Evolutionary conservation across 2,888 invertebrate genomes (phyloP), one percentile per base, ranked within the genome.

Genomic region (Parelbella ahira): DNA sequence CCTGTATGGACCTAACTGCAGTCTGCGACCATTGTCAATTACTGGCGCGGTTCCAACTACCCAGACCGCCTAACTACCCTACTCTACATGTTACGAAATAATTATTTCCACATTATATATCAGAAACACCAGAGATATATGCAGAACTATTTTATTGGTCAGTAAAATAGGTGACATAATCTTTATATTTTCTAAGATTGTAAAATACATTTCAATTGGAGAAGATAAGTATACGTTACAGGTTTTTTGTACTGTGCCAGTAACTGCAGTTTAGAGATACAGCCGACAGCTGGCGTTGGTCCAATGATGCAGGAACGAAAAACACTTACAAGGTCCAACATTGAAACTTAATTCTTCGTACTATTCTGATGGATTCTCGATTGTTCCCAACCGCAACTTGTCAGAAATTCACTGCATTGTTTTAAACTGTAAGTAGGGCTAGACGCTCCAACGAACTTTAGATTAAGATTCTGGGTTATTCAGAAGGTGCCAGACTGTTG

Each of bases 41-140:
- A 19, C 12, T 42, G 41, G 41, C 41, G n/a, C 20, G 4, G 7
- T 5, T 33, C 41, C 41, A n/a, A n/a, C n/a, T n/a, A n/a, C n/a
- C n/a, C n/a, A n/a, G n/a, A n/a, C n/a, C n/a, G n/a, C n/a, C n/a
- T n/a, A n/a, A n/a, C n/a, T n/a, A n/a, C n/a, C n/a, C n/a, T n/a
- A n/a, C n/a, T n/a, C n/a, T n/a, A n/a, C n/a, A n/a, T n/a, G n/a
- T n/a, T n/a, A n/a, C n/a, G n/a, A n/a, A n/a, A n/a, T n/a, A n/a
- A n/a, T n/a, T n/a, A n/a, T n/a, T n/a, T n/a, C n/a, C n/a, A n/a
- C n/a, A n/a, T n/a, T n/a, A n/a, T n/a, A n/a, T n/a, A n/a, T n/a
- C n/a, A n/a, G n/a, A n/a, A n/a, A n/a, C n/a, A n/a, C n/a, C n/a
- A n/a, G n/a, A n/a, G n/a, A n/a, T n/a, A n/a, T n/a, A n/a, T n/a